Conservation (phyloP, 2,888 invertebrate species). For the Artemia sp. region DNA sequence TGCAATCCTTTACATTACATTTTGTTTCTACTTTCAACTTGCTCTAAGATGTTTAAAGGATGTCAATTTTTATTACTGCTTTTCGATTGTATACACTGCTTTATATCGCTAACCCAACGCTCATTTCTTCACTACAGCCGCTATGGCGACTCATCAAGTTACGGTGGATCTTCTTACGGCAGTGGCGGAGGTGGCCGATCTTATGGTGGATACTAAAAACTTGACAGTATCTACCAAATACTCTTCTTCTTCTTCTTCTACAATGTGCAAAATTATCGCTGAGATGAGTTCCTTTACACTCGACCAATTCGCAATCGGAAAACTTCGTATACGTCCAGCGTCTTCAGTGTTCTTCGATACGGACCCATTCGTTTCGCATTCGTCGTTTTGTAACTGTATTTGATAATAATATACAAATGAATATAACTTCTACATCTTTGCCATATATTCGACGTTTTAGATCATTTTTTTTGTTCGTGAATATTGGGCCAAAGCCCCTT, state of each 20-base stretch:
- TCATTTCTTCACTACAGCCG: not conserved
- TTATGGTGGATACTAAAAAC: not conserved
- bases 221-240: no score
- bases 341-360: not conserved
- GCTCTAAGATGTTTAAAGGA: no score
- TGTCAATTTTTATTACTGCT: no score
- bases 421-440: not conserved
- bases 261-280: no score
- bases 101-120: not conserved
- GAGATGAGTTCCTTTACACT: not conserved
- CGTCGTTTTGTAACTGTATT: conserved; percentile 15
- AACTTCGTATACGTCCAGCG: not conserved
- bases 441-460: no score
- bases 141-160: not conserved
- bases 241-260: no score
- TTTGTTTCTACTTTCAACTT: not conserved
- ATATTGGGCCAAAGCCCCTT: no score
- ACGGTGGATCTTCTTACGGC: conserved; percentile 1
- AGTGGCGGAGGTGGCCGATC: not conserved
- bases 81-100: no score
- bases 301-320: conserved; percentile 9
- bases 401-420: not conserved
- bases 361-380: conserved; percentile 15
- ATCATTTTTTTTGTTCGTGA: no score
- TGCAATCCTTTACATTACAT: not conserved